These are phyloP conservation scores for Druon quercuslanigerum DNA, from an alignment of 1,140 invertebrate genomes.

Conservation along the genomic window DNA sequence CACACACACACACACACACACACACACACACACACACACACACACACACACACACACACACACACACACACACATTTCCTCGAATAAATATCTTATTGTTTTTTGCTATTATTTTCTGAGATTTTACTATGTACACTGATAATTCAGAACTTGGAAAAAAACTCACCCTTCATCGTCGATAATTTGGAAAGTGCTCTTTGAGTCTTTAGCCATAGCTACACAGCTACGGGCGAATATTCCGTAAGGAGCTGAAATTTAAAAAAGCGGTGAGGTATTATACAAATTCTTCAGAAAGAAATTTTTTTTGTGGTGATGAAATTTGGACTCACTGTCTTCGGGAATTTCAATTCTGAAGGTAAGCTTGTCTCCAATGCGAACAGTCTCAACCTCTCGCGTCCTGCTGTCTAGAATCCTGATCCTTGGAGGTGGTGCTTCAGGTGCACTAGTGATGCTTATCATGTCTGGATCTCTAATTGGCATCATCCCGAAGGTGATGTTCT, in stretches of 20 bases:
- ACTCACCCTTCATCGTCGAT: constrained; percentile 94
- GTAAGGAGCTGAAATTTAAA: constrained; percentile 87
- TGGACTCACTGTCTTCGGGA: constrained; percentile 92
- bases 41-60: no score
- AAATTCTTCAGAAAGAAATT: neutral
- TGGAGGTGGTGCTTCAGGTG: constrained; percentile 94
- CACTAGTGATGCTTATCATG: constrained; percentile 96
- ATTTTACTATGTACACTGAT: neutral
- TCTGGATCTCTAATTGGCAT: constrained; percentile 96
- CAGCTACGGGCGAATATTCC: constrained; percentile 96
- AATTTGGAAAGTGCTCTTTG: constrained; percentile 96
- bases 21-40: no score
- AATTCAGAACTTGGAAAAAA: neutral
- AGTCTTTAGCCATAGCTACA: constrained; percentile 97
- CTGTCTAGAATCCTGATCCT: constrained; percentile 93
- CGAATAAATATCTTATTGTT: no score
- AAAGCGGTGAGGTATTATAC: neutral
- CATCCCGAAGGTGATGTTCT: constrained; percentile 98
- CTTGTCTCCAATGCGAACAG: constrained; percentile 94
- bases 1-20: no score
- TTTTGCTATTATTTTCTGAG: neutral
- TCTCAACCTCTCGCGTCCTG: constrained; percentile 91
- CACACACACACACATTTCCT: no score
- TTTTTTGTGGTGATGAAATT: constrained; percentile 24
- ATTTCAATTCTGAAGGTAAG: constrained; percentile 97